A percentile compares a stretch with the other conserved stretches of the same genome.
Conservation (phyloP, 2,113 vertebrate species). For the Trichomycterus rosablanca region DNA sequence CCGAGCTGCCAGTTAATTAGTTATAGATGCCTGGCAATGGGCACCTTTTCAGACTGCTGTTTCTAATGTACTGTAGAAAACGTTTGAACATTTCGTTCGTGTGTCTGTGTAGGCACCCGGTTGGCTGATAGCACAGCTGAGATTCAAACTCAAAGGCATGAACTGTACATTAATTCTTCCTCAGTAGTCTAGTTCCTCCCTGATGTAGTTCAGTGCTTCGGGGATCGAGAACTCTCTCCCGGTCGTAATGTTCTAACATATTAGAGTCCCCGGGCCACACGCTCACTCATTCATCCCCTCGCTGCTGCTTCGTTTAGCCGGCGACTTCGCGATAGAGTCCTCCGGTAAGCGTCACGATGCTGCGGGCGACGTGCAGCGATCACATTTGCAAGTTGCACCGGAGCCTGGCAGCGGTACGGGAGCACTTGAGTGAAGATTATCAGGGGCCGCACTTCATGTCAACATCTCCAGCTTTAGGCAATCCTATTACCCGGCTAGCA, state of each 20-base stretch:
- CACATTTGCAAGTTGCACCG: constrained; percentile 39
- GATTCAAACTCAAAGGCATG: no score
- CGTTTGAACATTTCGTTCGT: no score
- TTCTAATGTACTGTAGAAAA: no score
- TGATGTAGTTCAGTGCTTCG: no score
- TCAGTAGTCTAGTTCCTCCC: no score
- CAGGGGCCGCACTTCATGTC: constrained; percentile 39
- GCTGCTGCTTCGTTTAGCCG: constrained; percentile 18
- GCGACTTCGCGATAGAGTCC: constrained; percentile 35
- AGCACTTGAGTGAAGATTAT: constrained; percentile 54
- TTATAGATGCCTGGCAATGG: no score
- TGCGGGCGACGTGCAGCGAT: constrained; percentile 36
- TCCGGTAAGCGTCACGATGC: constrained; percentile 28
- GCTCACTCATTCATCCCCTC: neutral
- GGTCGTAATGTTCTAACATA: neutral
- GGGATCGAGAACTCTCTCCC: no score
- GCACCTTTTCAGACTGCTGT: no score
- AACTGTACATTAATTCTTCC: no score
- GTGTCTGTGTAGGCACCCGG: no score
- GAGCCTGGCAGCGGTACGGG: constrained; percentile 40
- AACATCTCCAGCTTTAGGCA: constrained; percentile 47
- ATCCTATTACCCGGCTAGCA: constrained; percentile 50
- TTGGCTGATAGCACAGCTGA: no score
- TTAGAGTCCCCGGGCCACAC: constrained; percentile 2
- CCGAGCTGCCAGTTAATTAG: no score